phyloP scores from a whole-genome alignment of 2,888 invertebrate genomes.

The Latrodectus hesperus region DNA sequence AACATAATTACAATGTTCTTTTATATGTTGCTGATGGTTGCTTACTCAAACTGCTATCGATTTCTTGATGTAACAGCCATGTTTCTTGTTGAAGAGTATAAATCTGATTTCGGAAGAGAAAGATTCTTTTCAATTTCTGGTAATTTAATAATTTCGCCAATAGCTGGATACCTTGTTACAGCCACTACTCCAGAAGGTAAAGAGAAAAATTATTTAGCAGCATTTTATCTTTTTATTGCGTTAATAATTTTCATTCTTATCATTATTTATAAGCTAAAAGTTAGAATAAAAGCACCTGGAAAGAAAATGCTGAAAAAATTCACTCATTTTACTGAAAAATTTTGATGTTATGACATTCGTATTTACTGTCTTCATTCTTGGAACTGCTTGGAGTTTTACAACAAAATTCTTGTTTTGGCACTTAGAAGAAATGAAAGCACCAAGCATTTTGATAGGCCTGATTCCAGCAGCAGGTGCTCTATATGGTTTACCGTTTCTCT shows the following conservation, averaged over 20 bases:
- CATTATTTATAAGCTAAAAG: slow-evolving; percentile 83
- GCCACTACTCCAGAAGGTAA: slow-evolving; percentile 73
- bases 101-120: slow-evolving; percentile 74
- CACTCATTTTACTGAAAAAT: slow-evolving; percentile 84
- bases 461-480: slow-evolving; percentile 89
- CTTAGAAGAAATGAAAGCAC: slow-evolving; percentile 85
- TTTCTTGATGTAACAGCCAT: slow-evolving; percentile 91
- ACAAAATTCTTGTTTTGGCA: slow-evolving; percentile 91
- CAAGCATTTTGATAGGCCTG: slow-evolving; percentile 86
- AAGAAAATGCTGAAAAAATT: slow-evolving; percentile 85
- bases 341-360: slow-evolving; percentile 87
- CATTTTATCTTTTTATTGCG: slow-evolving; percentile 86
- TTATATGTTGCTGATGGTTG: slow-evolving; percentile 81
- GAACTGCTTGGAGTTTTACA: slow-evolving; percentile 91
- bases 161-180: slow-evolving; percentile 70
- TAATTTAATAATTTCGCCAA: slow-evolving; percentile 73
- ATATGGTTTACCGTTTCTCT: slow-evolving; percentile 88
- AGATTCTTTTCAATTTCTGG: slow-evolving; percentile 75
- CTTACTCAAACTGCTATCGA: slow-evolving; percentile 87
- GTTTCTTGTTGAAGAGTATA: slow-evolving; percentile 88
- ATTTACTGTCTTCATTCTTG: slow-evolving; percentile 85
- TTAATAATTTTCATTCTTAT: slow-evolving; percentile 83
- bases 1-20: background rate
- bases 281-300: slow-evolving; percentile 84
- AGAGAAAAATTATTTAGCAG: slow-evolving; percentile 85